phyloP scores from a whole-genome alignment of 2,888 invertebrate species.

The Pseudococcus viburni region DNA sequence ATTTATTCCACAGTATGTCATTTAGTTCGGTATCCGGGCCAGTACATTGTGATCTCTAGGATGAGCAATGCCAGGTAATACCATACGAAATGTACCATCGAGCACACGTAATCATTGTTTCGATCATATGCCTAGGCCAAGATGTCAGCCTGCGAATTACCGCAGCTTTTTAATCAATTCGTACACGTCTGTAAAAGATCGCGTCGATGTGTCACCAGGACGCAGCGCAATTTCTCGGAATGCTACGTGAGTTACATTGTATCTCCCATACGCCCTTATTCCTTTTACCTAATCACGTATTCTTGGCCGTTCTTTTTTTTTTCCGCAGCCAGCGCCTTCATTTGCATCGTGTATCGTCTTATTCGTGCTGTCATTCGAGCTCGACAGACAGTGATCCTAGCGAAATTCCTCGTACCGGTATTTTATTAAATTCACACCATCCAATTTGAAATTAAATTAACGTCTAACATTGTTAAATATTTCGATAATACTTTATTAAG shows the following conservation, averaged over 20 bases:
- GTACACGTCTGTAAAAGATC: background rate
- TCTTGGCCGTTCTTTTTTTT: background rate
- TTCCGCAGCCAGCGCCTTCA: background rate
- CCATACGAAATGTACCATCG: background rate
- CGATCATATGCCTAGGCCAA: background rate
- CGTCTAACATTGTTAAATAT: slow-evolving; percentile 25
- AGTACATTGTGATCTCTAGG: background rate
- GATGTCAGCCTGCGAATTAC: background rate
- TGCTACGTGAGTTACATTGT: slow-evolving; percentile 43
- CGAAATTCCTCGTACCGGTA: background rate
- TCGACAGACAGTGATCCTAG: background rate
- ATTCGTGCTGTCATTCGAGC: background rate
- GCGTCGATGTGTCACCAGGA: slow-evolving; percentile 4
- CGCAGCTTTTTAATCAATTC: slow-evolving; percentile 40
- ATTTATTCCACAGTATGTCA: slow-evolving; percentile 1
- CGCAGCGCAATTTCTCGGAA: slow-evolving; percentile 18
- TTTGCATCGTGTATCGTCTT: slow-evolving; percentile 33
- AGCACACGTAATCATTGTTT: background rate
- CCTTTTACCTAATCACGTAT: slow-evolving; percentile 4
- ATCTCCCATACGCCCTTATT: background rate
- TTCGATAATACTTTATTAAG: slow-evolving; percentile 17
- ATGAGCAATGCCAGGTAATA: slow-evolving; percentile 4
- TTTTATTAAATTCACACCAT: slow-evolving; percentile 24
- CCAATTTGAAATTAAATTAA: slow-evolving; percentile 22
- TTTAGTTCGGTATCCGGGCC: background rate